Percentiles rank a stretch among this genome's conserved stretches.
phyloP scores from a whole-genome alignment of 2,888 invertebrate genomes.

The Hirtodrosophila confusa region DNA sequence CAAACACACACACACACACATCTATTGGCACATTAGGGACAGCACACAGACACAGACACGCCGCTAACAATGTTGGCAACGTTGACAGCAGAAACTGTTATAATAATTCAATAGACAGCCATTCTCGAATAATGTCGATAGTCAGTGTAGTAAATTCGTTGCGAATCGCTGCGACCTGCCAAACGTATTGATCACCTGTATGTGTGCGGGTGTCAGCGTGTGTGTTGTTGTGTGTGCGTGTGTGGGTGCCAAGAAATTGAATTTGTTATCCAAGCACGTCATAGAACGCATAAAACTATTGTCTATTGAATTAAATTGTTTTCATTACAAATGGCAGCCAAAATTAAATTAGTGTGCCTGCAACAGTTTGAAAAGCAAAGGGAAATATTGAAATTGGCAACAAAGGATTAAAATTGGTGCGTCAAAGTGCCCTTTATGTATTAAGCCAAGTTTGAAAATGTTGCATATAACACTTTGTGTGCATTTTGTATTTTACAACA shows the following conservation, averaged over 20 bases:
- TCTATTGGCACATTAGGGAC: conserved; percentile 27
- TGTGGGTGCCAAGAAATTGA: conserved; percentile 62
- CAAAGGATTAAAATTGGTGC: conserved; percentile 9
- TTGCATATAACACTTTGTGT: background rate
- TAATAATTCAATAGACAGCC: conserved; percentile 78
- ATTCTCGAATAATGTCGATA: conserved; percentile 68
- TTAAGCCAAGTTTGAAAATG: background rate
- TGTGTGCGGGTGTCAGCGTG: conserved; percentile 13
- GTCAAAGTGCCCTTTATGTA: conserved; percentile 4
- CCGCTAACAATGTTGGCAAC: conserved; percentile 64
- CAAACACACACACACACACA: conserved; percentile 12
- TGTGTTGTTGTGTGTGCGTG: conserved; percentile 14
- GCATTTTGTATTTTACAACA: no score
- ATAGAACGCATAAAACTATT: conserved; percentile 65
- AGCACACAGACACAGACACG: conserved; percentile 18
- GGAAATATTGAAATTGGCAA: conserved; percentile 12
- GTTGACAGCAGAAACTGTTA: conserved; percentile 78
- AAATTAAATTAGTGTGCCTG: conserved; percentile 51
- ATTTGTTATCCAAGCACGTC: conserved; percentile 77
- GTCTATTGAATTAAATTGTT: conserved; percentile 77
- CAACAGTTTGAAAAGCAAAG: conserved; percentile 6
- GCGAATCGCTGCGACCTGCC: conserved; percentile 68
- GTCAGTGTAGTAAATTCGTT: conserved; percentile 64
- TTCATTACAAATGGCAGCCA: conserved; percentile 71
- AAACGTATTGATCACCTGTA: conserved; percentile 71